phyloP scores from a whole-genome alignment of 2,113 vertebrate genomes.

The Ciconia stormi region DNA sequence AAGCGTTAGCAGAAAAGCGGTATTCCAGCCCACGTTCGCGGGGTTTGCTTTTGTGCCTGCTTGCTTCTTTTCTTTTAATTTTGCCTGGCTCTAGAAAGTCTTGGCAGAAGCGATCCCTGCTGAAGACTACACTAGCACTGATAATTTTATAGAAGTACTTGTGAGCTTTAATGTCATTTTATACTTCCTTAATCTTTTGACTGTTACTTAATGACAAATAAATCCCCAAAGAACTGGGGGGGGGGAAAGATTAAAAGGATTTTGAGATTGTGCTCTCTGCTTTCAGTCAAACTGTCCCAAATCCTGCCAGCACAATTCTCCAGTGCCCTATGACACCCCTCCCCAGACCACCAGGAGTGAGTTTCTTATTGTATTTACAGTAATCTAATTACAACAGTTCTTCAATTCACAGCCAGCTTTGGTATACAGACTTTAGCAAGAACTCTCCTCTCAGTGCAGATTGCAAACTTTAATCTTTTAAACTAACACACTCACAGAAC shows the following conservation, averaged over 20 bases:
- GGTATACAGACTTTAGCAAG: constrained; percentile 69
- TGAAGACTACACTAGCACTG: constrained; percentile 22
- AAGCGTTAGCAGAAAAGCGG: not conserved
- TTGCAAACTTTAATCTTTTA: constrained; percentile 74
- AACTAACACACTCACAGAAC: constrained; percentile 62
- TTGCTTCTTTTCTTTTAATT: not conserved
- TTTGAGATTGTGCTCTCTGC: constrained; percentile 72
- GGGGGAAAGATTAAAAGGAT: constrained; percentile 79
- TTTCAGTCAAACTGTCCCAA: constrained; percentile 76
- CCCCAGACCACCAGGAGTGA: constrained; percentile 83
- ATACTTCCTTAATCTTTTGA: constrained; percentile 63
- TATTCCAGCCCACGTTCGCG: rapidly evolving
- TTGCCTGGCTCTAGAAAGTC: not conserved
- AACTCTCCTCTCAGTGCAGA: constrained; percentile 28
- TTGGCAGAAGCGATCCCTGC: constrained; percentile 1
- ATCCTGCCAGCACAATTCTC: constrained; percentile 74
- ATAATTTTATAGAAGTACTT: constrained; percentile 56
- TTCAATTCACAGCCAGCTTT: constrained; percentile 75
- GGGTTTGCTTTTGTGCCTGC: not conserved
- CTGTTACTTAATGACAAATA: constrained; percentile 80
- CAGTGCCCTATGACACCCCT: constrained; percentile 64
- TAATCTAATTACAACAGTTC: constrained; percentile 85
- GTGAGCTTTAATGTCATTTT: constrained; percentile 62
- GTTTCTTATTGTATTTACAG: constrained; percentile 86
- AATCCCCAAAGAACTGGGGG: constrained; percentile 79